phyloP scores from a whole-genome alignment of 2,797 vertebrate genomes.

The Avahi laniger region DNA sequence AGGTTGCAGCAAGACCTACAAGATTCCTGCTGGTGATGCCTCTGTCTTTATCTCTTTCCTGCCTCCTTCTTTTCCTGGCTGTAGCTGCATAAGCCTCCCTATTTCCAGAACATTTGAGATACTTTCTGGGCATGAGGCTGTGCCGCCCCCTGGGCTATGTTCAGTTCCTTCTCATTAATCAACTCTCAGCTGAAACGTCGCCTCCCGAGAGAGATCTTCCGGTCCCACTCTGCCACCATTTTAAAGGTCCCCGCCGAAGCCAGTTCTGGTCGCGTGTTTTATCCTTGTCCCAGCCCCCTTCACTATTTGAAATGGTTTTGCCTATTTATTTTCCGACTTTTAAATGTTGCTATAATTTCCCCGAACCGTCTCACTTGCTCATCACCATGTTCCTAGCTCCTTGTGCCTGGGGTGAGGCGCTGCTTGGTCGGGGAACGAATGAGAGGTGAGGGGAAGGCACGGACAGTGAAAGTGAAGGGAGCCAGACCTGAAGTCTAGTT shows the following conservation, averaged over 20 bases:
- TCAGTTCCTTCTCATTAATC: accelerated
- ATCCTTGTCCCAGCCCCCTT: accelerated
- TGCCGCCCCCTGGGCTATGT: accelerated
- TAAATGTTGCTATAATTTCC: not conserved
- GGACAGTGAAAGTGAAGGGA: accelerated
- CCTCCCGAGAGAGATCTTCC: accelerated
- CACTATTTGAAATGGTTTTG: not conserved
- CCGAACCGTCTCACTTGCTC: accelerated
- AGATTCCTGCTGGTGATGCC: accelerated
- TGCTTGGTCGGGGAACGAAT: not conserved
- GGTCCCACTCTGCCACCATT: not conserved
- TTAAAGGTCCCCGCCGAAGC: not conserved
- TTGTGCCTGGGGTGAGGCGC: accelerated
- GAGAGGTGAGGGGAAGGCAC: not conserved
- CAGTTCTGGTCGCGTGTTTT: accelerated
- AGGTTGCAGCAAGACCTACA: accelerated
- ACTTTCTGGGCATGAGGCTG: not conserved
- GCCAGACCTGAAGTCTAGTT: not conserved
- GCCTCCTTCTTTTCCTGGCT: not conserved
- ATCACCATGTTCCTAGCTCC: not conserved
- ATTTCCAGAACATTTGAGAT: accelerated
- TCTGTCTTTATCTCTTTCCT: not conserved
- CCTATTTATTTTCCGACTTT: not conserved
- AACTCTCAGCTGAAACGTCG: not conserved
- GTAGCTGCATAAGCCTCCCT: accelerated